Evolutionary conservation across 92 coral and sea anemone genomes (phyloP).

Genomic region (Zoanthus sansibaricus): DNA sequence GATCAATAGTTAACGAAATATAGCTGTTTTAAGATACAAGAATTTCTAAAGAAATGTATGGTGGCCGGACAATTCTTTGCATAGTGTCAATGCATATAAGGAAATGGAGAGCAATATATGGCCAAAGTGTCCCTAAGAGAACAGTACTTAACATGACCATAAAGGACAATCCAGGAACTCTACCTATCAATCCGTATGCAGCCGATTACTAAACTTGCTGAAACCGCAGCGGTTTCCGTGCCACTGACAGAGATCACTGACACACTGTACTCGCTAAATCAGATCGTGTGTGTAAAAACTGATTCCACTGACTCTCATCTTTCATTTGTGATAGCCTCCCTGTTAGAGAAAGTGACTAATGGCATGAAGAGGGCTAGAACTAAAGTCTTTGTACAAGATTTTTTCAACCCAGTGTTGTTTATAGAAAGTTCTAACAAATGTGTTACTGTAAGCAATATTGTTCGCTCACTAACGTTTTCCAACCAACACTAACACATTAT

Average conservation of each 20-base stretch:
- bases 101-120: slow-evolving; percentile 29
- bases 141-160: slow-evolving; percentile 15
- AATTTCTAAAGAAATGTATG: too few species aligned
- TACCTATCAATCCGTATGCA: not conserved
- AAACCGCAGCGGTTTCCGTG: not conserved
- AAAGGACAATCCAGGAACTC: slow-evolving; percentile 32
- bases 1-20: too few species aligned
- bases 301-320: slow-evolving; percentile 8
- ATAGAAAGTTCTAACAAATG: too few species aligned
- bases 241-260: slow-evolving; percentile 46
- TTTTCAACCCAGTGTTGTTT: too few species aligned
- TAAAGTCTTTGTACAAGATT: not conserved
- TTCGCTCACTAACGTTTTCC: too few species aligned
- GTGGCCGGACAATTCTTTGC: too few species aligned
- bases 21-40: too few species aligned
- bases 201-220: not conserved
- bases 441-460: too few species aligned
- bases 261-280: slow-evolving; percentile 8
- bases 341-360: slow-evolving; percentile 35
- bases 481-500: too few species aligned
- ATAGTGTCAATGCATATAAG: not conserved
- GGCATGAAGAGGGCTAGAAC: slow-evolving; percentile 15
- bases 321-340: slow-evolving; percentile 23
- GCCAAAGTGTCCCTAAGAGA: not conserved
- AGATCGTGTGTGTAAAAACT: slow-evolving; percentile 32